A percentile compares a stretch with the other conserved stretches of the same genome.
Evolutionary conservation across 2,888 invertebrate genomes (phyloP).

Genomic region (Automeris io): DNA sequence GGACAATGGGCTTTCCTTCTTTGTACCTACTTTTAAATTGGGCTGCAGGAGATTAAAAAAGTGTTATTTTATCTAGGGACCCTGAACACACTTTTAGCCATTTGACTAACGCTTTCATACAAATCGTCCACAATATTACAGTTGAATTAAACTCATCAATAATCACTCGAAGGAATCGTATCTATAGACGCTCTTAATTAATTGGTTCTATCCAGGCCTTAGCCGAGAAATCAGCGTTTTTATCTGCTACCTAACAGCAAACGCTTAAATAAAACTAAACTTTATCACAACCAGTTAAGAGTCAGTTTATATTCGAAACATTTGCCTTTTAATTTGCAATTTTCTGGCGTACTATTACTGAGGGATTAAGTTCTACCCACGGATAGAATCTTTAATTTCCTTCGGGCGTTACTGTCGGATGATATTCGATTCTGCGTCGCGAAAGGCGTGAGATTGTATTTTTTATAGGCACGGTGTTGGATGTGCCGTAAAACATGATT

Average conservation of each 20-base stretch:
- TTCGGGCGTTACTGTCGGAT: conserved; percentile 52
- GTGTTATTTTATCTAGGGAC: too few species aligned
- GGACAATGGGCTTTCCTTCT: too few species aligned
- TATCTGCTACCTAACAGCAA: conserved; percentile 35
- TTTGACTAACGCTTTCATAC: neutral
- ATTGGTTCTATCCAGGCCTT: conserved; percentile 58
- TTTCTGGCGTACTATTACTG: conserved; percentile 65
- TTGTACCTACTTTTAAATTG: too few species aligned
- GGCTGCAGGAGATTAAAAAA: too few species aligned
- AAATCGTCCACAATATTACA: conserved; percentile 2
- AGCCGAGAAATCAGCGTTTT: conserved; percentile 54
- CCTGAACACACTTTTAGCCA: too few species aligned
- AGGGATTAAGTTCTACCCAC: conserved; percentile 63
- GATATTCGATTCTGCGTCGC: conserved; percentile 46
- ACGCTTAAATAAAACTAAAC: conserved; percentile 18
- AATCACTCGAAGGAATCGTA: conserved; percentile 39
- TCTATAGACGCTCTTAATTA: conserved; percentile 57
- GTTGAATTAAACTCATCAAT: conserved; percentile 13
- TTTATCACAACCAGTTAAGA: conserved; percentile 12
- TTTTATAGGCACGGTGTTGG: neutral
- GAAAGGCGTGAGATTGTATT: conserved; percentile 23
- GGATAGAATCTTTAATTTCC: conserved; percentile 76
- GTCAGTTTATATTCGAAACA: neutral
- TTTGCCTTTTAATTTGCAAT: conserved; percentile 65
- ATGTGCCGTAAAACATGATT: neutral